These are phyloP conservation scores for Hybos culiciformis DNA, from an alignment of 2,888 invertebrate species.

Conservation along the genomic window DNA sequence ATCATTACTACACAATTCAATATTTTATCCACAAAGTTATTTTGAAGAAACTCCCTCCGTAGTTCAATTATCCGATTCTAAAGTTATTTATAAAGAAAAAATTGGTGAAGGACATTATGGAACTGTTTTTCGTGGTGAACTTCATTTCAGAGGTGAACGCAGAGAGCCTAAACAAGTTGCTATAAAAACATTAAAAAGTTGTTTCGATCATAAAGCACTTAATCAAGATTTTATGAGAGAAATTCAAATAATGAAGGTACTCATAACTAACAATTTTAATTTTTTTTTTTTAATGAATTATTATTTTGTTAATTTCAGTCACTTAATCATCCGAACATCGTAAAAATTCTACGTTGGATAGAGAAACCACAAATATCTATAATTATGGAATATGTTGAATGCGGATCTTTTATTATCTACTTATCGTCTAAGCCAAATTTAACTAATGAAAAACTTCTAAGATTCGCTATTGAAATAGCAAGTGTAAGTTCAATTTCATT, in stretches of 20 bases:
- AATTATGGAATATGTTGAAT: conserved; percentile 80
- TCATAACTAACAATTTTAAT: neutral
- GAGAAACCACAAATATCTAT: conserved; percentile 63
- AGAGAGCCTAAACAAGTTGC: conserved; percentile 41
- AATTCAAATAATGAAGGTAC: conserved; percentile 75
- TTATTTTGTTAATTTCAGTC: conserved; percentile 38
- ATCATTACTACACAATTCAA: neutral
- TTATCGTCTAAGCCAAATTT: conserved; percentile 59
- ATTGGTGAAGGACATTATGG: conserved; percentile 67
- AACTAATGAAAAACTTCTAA: conserved; percentile 47
- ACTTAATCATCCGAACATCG: conserved; percentile 74
- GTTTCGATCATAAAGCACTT: conserved; percentile 32
- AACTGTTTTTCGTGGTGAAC: conserved; percentile 59
- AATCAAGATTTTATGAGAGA: conserved; percentile 70
- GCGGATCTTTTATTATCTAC: conserved; percentile 71
- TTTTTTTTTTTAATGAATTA: conserved; percentile 5
- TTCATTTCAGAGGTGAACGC: conserved; percentile 22
- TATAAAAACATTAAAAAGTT: conserved; percentile 50
- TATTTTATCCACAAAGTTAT: conserved; percentile 6
- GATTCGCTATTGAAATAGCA: conserved; percentile 72
- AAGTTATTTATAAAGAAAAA: conserved; percentile 26
- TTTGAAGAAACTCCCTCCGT: conserved; percentile 22
- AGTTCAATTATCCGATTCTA: conserved; percentile 23
- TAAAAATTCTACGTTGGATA: conserved; percentile 70
- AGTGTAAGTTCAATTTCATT: conserved; percentile 39